Percentiles rank a stretch among this genome's conserved stretches.
Conservation (phyloP, 2,113 vertebrate genomes). For the Dunckerocampus dactyliophorus region DNA sequence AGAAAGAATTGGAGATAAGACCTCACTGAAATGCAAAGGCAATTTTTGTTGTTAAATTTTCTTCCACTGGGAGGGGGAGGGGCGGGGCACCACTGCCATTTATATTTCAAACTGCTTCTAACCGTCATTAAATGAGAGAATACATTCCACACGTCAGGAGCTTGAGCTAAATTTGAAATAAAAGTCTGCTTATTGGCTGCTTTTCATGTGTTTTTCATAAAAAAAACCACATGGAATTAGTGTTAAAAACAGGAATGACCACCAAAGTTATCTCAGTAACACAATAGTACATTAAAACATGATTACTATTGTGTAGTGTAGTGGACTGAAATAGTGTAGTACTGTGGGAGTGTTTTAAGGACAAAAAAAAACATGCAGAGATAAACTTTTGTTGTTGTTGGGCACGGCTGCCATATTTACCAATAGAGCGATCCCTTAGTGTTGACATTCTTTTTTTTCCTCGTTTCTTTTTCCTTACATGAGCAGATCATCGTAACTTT, state of each 20-base stretch:
- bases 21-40: slow-evolving; percentile 79
- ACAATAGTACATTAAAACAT: background rate
- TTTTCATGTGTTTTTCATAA: background rate
- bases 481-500: slow-evolving; percentile 7
- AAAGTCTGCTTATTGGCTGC: background rate
- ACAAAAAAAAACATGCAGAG: too few relatives aligned
- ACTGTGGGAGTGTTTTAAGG: too few relatives aligned
- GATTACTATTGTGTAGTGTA: too few relatives aligned
- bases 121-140: slow-evolving; percentile 12
- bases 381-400: too few relatives aligned
- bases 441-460: slow-evolving; percentile 39
- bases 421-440: background rate
- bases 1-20: slow-evolving; percentile 85
- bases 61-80: background rate
- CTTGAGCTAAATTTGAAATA: slow-evolving; percentile 18
- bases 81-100: too few relatives aligned
- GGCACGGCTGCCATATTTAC: background rate
- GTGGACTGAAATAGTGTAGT: background rate
- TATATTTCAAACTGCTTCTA: slow-evolving; percentile 61
- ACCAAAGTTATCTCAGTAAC: background rate
- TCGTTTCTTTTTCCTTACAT: slow-evolving; percentile 3
- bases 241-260: slow-evolving; percentile 1
- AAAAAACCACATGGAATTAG: slow-evolving; percentile 2
- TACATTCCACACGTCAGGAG: slow-evolving; percentile 36
- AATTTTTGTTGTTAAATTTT: slow-evolving; percentile 38